Evolutionary conservation across 2,888 invertebrate species (phyloP).

Genomic region (Lycia hirtaria): DNA sequence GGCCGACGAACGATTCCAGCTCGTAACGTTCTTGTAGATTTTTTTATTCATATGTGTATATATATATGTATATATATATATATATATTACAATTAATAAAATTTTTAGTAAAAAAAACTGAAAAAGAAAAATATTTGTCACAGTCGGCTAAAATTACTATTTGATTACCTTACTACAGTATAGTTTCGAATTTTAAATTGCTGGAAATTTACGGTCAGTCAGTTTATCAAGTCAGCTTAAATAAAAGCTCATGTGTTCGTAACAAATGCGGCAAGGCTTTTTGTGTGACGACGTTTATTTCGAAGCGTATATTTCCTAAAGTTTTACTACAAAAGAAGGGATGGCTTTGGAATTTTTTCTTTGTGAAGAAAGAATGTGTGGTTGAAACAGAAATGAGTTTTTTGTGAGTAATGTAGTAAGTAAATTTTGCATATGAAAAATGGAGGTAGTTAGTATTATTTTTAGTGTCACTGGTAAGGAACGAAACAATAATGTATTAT

Average conservation of each 20-base stretch:
- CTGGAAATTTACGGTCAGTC: neutral
- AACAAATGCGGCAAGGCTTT: conserved; percentile 26
- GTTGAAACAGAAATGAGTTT: conserved; percentile 3
- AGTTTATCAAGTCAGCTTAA: conserved; percentile 38
- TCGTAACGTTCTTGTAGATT: no score
- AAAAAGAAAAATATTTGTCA: no score
- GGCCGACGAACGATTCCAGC: no score
- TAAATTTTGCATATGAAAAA: no score
- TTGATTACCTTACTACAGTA: neutral
- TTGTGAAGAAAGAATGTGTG: neutral
- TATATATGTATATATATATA: no score
- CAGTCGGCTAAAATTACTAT: no score
- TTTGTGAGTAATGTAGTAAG: neutral
- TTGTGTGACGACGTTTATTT: conserved; percentile 16
- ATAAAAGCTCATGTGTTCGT: conserved; percentile 34
- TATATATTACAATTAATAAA: no score
- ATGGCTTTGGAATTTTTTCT: conserved; percentile 15
- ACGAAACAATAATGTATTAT: no score
- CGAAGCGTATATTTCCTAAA: conserved; percentile 11
- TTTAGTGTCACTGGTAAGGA: no score
- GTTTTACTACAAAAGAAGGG: conserved; percentile 8
- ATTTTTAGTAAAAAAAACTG: no score
- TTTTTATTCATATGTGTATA: no score
- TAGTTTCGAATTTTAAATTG: neutral
- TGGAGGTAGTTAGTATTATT: neutral